Evolutionary conservation across 2,113 vertebrate species (phyloP), one percentile per base, ranked within the genome.

Genomic region (Amblyornis subalaris): DNA sequence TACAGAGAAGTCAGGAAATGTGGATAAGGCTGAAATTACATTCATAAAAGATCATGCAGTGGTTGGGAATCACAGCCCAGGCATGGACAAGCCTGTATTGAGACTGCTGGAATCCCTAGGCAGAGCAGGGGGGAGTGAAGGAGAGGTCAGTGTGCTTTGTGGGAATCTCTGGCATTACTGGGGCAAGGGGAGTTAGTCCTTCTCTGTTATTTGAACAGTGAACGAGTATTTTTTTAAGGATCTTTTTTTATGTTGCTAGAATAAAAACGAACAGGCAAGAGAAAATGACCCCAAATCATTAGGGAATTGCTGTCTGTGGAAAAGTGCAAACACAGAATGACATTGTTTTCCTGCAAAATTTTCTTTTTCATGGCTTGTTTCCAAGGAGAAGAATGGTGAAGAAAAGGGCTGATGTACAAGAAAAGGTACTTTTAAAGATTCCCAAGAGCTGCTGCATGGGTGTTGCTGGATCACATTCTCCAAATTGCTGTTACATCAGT

Each of bases 91-190:
- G 57, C 53, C 69, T 86, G 53, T 85, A 86, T 25, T 86, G 92
- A 95, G 72, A 75, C 57, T 81, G 75, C 85, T 93, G 60, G 93
- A 94, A 95, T 96, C 85, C 82, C 85, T 65, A 75, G 57, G 85
- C 76, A 85, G 92, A 94, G 75, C 31, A 48, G 62, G 66, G 84
- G 83, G 61, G 90, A 90, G 88, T 12, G 33, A 94, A 88, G 85
- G 79, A 93, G 92, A 95, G 90, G 85, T 94, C 90, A 90, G 57
- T 75, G 69, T 83, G 90, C 86, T 93, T 83, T 94, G 85, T 90
- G 78, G 92, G 75, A 88, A 93, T 95, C 95, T 85, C n/a, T 86
- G 72, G 82, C 88, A 81, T 94, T 95, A 88, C 69, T 69, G 65
- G 72, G 81, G 89, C 85, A 84, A 78, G 47, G 50, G 75, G 64